Percentiles rank a stretch among this genome's conserved stretches.
These are phyloP conservation scores for Neotoma lepida DNA, from an alignment of 2,113 vertebrate species.

Conservation along the genomic window DNA sequence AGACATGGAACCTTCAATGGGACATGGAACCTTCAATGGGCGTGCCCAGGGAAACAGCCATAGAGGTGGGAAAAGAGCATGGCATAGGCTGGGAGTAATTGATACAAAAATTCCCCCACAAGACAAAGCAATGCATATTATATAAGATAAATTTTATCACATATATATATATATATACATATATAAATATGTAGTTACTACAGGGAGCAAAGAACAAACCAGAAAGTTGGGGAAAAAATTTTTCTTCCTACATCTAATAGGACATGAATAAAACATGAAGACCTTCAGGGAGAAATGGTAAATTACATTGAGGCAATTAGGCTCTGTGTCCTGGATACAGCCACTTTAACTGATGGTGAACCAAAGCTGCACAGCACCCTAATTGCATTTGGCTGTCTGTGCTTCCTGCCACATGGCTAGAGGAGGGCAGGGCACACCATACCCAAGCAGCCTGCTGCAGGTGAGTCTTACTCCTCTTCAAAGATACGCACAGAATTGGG, in stretches of 20 bases:
- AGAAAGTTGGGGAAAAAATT: neutral
- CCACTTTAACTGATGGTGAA: constrained; percentile 3
- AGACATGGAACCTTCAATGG: neutral
- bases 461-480: neutral
- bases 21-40: neutral
- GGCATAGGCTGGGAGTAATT: neutral
- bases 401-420: constrained; percentile 63
- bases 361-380: constrained; percentile 28
- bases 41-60: neutral
- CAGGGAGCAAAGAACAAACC: constrained; percentile 14
- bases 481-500: constrained; percentile 6
- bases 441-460: neutral
- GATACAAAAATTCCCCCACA: neutral
- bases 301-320: constrained; percentile 69
- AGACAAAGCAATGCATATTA: neutral
- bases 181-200: neutral
- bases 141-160: neutral
- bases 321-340: constrained; percentile 54
- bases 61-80: neutral
- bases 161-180: neutral
- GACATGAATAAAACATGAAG: constrained; percentile 70
- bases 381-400: constrained; percentile 52
- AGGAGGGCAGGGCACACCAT: neutral
- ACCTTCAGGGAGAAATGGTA: constrained; percentile 48
- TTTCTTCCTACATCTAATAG: constrained; percentile 1